Evolutionary conservation across 2,888 invertebrate species (phyloP).

Genomic region (Callyntrura guangdongensis): DNA sequence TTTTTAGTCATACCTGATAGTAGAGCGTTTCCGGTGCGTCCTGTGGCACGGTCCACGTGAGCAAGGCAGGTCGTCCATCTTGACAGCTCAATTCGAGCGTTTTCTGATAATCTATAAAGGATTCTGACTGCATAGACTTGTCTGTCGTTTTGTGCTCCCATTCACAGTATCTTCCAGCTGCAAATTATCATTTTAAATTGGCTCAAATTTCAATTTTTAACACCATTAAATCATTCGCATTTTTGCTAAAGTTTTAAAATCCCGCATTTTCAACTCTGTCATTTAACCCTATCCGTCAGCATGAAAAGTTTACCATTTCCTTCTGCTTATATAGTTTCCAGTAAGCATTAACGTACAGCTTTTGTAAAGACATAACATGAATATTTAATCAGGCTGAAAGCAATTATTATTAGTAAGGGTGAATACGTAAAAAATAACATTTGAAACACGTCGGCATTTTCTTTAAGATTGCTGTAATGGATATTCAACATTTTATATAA

Average conservation of each 20-base stretch:
- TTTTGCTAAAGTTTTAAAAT: neutral
- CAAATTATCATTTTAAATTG: neutral
- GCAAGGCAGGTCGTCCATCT: conserved; percentile 91
- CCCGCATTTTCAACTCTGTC: neutral
- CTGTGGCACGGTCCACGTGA: conserved; percentile 94
- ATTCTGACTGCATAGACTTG: conserved; percentile 90
- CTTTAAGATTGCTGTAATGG: too few species aligned
- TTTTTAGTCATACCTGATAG: conserved; percentile 91
- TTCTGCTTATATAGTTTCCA: conserved; percentile 36
- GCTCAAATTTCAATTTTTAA: neutral
- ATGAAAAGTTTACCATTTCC: conserved; percentile 58
- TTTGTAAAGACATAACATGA: conserved; percentile 31
- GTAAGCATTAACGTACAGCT: conserved; percentile 75
- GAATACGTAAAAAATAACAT: too few species aligned
- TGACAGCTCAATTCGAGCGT: conserved; percentile 92
- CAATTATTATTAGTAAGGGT: too few species aligned
- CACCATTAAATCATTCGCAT: neutral
- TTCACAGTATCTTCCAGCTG: conserved; percentile 92
- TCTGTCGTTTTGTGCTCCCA: conserved; percentile 94
- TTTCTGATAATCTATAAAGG: conserved; percentile 92
- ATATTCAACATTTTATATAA: too few species aligned
- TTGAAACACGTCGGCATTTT: too few species aligned
- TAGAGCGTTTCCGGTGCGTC: conserved; percentile 94
- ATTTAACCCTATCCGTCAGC: conserved; percentile 29
- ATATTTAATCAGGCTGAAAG: neutral